Percentiles rank a stretch among this genome's conserved stretches.
phyloP scores from a whole-genome alignment of 2,797 vertebrate genomes.

The Petrocephalus schoutedeni region DNA sequence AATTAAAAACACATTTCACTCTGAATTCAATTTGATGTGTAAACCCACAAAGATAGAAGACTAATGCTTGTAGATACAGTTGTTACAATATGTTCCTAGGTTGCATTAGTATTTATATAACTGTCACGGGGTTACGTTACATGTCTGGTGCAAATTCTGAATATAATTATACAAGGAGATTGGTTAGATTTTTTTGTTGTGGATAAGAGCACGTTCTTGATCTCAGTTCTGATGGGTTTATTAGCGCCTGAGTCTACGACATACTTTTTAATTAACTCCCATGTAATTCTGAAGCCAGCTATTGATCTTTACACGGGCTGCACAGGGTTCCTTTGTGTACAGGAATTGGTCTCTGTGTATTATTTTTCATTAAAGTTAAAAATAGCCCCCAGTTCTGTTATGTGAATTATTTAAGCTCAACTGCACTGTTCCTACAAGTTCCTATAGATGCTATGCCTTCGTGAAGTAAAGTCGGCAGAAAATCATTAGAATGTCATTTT shows the following conservation, averaged over 20 bases:
- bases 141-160: not conserved
- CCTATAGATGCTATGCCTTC: not conserved
- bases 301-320: not conserved
- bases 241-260: not conserved
- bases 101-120: not conserved
- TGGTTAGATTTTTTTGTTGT: not conserved
- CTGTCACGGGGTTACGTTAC: not conserved
- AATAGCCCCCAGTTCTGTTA: not conserved
- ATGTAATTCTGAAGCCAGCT: not conserved
- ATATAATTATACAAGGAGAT: not conserved
- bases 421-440: not conserved
- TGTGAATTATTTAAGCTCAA: not conserved
- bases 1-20: not conserved
- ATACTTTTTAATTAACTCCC: constrained; percentile 15
- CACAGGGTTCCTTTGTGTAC: not conserved
- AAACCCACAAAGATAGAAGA: not conserved
- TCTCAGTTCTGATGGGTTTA: not conserved
- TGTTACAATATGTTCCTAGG: not conserved
- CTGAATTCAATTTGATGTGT: not conserved
- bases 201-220: not conserved
- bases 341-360: not conserved
- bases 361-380: not conserved
- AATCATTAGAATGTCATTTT: constrained; percentile 13
- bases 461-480: not conserved
- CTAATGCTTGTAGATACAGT: not conserved